phyloP scores from a whole-genome alignment of 2,113 vertebrate species.

The Pluvialis apricaria region DNA sequence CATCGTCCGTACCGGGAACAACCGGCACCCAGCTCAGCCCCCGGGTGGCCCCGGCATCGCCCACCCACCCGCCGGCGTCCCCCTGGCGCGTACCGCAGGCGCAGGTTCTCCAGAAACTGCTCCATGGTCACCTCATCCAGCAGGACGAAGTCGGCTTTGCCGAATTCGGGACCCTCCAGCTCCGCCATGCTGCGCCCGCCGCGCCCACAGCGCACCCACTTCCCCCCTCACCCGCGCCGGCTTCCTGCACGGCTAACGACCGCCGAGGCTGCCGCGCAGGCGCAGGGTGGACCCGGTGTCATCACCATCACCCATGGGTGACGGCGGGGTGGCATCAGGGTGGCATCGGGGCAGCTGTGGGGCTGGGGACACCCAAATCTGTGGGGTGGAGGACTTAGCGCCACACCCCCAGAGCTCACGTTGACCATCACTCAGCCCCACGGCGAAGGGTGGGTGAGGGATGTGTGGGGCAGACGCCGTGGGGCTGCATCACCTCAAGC shows the following conservation, averaged over 20 bases:
- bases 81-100: constrained; percentile 76
- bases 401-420: not conserved
- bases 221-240: not conserved
- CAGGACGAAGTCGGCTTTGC: constrained; percentile 90
- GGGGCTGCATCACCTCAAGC: not conserved
- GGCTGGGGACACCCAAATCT: not conserved
- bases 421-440: not conserved
- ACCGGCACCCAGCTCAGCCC: not conserved
- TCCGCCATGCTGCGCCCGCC: constrained; percentile 78
- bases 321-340: not conserved
- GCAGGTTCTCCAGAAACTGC: constrained; percentile 89
- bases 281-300: not conserved
- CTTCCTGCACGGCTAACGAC: not conserved
- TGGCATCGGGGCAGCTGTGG: too few relatives aligned
- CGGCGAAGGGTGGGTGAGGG: not conserved
- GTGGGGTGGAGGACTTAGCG: not conserved
- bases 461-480: not conserved
- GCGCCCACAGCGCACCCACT: not conserved
- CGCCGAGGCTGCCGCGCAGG: not conserved
- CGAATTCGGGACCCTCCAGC: constrained; percentile 84
- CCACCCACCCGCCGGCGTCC: not conserved
- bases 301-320: not conserved
- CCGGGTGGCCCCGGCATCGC: not conserved
- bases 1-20: not conserved
- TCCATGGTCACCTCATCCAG: constrained; percentile 91